Evolutionary conservation across 2,888 invertebrate species (phyloP), one percentile per base, ranked within the genome.

Genomic region (Boloria selene): DNA sequence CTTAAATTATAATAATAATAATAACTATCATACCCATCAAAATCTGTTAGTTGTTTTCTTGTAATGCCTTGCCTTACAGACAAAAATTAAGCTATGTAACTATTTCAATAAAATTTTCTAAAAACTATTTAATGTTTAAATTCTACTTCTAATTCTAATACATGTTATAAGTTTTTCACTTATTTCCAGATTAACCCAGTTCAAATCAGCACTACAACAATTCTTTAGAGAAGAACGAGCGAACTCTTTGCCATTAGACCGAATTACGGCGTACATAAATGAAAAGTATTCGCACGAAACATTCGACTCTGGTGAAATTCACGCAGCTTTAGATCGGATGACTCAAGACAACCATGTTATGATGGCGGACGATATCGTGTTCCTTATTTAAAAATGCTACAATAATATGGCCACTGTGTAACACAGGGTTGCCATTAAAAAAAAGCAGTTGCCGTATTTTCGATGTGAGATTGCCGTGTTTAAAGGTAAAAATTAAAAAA

Each of bases 281-380:
- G 89, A 93, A 50, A 93, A 95, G 72, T 93, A 93, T 74, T 79
- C 88, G 0, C 88, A 93, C 66, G 91, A 93, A 61, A 86, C 92
- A 0, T 97, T 96, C 82, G 90, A 93, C 0, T 80, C 92, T 2
- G 93, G 86, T 0, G 98, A 99, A 91, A 92, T 98, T 6, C 87
- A 93, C 52, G 95, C 96, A 0, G 98, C 98, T 2, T 90, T 99
- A 13, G 92, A 94, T 13, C 93, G 93, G 69, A 98, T 99, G 98
- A 95, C 96, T 4, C 95, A 96, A 47, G 97, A 96, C 72, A 98
- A 98, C 90, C 97, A 97, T 83, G 94, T 98, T 68, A 98, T 99
- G 98, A 92, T 97, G 75, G 95, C 97, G 0, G 97, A 97, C 79
- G 96, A 95, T 72, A 95, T 96, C 72, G 94, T 98, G 42, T 96